Evolutionary conservation across 1,140 invertebrate species (phyloP), one percentile per base, ranked within the genome.

Genomic region (Venturia canescens): DNA sequence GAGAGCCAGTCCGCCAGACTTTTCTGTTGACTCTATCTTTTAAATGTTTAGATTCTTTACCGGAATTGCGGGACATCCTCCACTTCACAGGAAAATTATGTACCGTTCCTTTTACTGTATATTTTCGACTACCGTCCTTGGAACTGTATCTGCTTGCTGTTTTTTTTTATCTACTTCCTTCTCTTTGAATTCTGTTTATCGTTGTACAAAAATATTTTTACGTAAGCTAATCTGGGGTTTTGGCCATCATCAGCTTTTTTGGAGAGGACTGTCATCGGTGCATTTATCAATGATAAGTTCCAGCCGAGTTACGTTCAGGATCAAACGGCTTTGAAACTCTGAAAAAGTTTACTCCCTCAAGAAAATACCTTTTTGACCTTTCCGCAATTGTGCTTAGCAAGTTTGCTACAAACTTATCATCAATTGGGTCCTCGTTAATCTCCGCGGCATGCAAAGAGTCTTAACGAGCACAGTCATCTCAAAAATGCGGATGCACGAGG

Each of bases 371-470:
- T 53, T 21, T 53, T 53, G 50, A 53, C 18, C 50, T 53, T 53
- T 53, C n/a, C 50, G n/a, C 50, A 18, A 53, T 53, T 53, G 50
- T 7, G 50, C 60, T 63, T 63, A 23, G 60, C 60, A 63, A 63
- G 23, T 63, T 63, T 63, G n/a, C 60, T 63, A 3, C 4, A 26
- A 26, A 63, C 21, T 26, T 63, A 26, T 26, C 60, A 23, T 63
- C 60, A 63, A 63, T 63, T 26, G 23, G 60, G 15, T 29, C 27
- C 29, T 69, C 29, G 29, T 69, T 31, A 69, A 69, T 63, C 60
- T 27, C 21, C 60, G 27, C n/a, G 66, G 48, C 23, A 74, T 74
- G 13, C 44, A 21, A 18, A 71, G 31, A 16, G 13, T 69, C 66
- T 44, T 29, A 69, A 31, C 66, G 16, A 69, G 29, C 66, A 29